phyloP scores from a whole-genome alignment of 2,113 vertebrate species.

The Nibea albiflora region DNA sequence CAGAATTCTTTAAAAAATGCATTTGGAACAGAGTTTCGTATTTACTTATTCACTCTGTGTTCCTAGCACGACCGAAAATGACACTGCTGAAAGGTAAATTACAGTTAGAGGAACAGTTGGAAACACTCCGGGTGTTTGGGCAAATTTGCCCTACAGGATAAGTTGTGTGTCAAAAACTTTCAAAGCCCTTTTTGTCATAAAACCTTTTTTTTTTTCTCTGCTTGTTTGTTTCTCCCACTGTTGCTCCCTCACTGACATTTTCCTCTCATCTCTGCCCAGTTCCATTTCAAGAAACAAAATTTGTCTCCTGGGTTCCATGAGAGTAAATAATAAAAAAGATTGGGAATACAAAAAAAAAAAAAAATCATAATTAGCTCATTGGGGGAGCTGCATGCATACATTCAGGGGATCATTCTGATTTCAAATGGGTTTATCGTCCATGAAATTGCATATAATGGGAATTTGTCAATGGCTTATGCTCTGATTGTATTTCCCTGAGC shows the following conservation, averaged over 20 bases:
- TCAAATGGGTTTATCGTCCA: slow-evolving; percentile 73
- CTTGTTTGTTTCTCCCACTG: background rate
- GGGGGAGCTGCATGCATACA: slow-evolving; percentile 53
- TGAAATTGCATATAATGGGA: slow-evolving; percentile 79
- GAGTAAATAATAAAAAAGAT: slow-evolving; percentile 43
- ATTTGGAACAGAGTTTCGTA: background rate
- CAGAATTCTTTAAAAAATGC: background rate
- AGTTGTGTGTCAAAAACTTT: slow-evolving; percentile 12
- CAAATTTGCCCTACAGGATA: background rate
- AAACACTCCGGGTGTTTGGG: background rate
- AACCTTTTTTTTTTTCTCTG: background rate
- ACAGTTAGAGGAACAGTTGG: background rate
- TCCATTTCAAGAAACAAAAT: slow-evolving; percentile 42
- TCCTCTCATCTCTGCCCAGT: slow-evolving; percentile 14
- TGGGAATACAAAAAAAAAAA: background rate
- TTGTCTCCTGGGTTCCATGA: slow-evolving; percentile 43
- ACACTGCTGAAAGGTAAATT: background rate
- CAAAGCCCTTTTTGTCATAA: background rate
- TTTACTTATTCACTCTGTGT: background rate
- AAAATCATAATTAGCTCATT: slow-evolving; percentile 65
- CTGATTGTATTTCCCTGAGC: slow-evolving; percentile 72
- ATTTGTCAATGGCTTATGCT: slow-evolving; percentile 73
- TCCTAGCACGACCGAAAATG: background rate
- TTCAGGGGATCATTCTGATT: slow-evolving; percentile 69
- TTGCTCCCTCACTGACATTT: background rate